Conservation (phyloP, 2,888 invertebrate genomes). For the Ryuthela nishihirai region DNA sequence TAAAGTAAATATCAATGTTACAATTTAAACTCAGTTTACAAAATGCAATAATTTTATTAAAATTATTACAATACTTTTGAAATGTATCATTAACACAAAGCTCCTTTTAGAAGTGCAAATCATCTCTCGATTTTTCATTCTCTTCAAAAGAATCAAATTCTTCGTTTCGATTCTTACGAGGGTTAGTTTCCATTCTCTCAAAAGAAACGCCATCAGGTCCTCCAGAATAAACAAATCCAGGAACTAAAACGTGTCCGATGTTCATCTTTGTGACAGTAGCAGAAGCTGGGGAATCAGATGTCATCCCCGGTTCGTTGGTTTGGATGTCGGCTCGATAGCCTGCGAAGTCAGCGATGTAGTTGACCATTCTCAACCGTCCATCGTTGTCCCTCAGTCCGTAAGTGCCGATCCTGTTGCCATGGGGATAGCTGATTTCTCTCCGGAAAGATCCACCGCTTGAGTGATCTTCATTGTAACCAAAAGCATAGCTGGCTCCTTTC, state of each 20-base stretch:
- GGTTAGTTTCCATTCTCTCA: too few relatives aligned
- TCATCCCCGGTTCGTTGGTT: slow-evolving; percentile 36
- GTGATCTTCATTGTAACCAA: slow-evolving; percentile 40
- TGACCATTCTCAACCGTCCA: slow-evolving; percentile 36
- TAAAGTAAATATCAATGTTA: too few relatives aligned
- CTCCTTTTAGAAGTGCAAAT: too few relatives aligned
- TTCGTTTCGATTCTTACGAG: too few relatives aligned
- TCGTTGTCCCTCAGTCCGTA: slow-evolving; percentile 36
- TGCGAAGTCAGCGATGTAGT: slow-evolving; percentile 37
- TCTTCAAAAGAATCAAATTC: too few relatives aligned
- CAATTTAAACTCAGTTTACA: too few relatives aligned
- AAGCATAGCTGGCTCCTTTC: slow-evolving; percentile 38
- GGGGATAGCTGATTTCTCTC: slow-evolving; percentile 32
- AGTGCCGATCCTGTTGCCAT: slow-evolving; percentile 28
- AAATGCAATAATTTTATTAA: too few relatives aligned
- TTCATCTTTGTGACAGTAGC: slow-evolving; percentile 5
- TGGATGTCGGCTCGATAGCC: slow-evolving; percentile 37
- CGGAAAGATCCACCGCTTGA: slow-evolving; percentile 37
- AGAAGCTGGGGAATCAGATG: background rate
- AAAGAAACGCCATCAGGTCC: slow-evolving; percentile 9
- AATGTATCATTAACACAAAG: too few relatives aligned
- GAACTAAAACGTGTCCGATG: slow-evolving; percentile 3
- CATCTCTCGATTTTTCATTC: too few relatives aligned
- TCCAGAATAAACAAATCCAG: slow-evolving; percentile 9
- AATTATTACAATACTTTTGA: too few relatives aligned